These are phyloP conservation scores for Eumaeus atala DNA, from an alignment of 1,140 invertebrate genomes.

Conservation along the genomic window DNA sequence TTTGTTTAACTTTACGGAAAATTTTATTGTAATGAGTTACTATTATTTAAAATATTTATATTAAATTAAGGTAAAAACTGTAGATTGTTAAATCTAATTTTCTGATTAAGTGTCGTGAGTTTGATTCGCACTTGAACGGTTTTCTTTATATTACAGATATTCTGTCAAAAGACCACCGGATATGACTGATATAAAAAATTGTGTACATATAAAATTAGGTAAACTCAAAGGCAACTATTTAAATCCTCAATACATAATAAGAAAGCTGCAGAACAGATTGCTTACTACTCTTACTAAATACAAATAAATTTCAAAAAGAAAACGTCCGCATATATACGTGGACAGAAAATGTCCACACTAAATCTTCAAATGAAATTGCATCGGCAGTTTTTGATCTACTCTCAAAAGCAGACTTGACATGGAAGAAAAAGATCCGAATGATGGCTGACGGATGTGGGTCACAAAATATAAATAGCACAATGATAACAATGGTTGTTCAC, in stretches of 20 bases:
- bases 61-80: background rate
- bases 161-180: slow-evolving; percentile 19
- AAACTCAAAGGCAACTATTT: slow-evolving; percentile 18
- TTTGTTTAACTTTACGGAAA: slow-evolving; percentile 17
- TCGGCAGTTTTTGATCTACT: slow-evolving; percentile 8
- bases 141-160: slow-evolving; percentile 19
- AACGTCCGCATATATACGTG: slow-evolving; percentile 7
- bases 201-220: slow-evolving; percentile 18
- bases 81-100: no score
- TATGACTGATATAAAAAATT: slow-evolving; percentile 19
- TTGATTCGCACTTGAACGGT: slow-evolving; percentile 17
- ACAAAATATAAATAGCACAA: slow-evolving; percentile 8
- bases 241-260: slow-evolving; percentile 21
- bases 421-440: background rate
- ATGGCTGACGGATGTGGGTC: slow-evolving; percentile 5
- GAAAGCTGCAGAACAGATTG: slow-evolving; percentile 9
- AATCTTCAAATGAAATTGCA: slow-evolving; percentile 14
- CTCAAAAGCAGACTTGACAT: background rate
- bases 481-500: slow-evolving; percentile 11
- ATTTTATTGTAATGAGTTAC: slow-evolving; percentile 17
- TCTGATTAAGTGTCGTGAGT: slow-evolving; percentile 9
- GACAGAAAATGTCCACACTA: slow-evolving; percentile 7
- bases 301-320: slow-evolving; percentile 1
- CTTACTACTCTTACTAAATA: slow-evolving; percentile 11
- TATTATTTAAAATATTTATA: slow-evolving; percentile 13